Base-by-base conservation (phyloP, 2,113 vertebrate species). In the Toxostoma redivivum region DNA sequence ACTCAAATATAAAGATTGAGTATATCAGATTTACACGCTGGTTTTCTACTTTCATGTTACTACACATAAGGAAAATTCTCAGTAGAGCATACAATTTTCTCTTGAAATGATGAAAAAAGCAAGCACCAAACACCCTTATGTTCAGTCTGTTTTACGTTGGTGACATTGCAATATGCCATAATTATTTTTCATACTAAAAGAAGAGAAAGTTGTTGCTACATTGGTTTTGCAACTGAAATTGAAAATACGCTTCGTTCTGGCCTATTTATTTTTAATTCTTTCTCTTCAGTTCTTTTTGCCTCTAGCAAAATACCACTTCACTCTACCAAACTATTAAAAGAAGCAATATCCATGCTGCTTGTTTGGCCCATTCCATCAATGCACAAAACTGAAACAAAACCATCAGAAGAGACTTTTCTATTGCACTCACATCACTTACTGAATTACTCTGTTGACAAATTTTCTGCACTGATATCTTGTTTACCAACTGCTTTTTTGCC, bases 221-320 rank as follows among this genome's bases (percentile, higher is more conserved):
- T 54, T 92, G 76, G 71, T 88, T 96, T 87, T 93, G 64, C 88
- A 86, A n/a, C 72, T 90, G 93, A 94, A 96, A 95, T 94, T 94
- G 95, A 96, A 96, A 96, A 95, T 96, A 80, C 47, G 58, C 81
- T 96, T 96, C 74, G 92, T 96, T 97, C 93, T 94, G 93, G 93
- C 85, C 85, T 96, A 96, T 96, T 97, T 96, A 90, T 93, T 97
- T 97, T 96, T 97, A 96, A 97, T 96, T 97, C 87, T 96, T 88
- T 94, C 62, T 95, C 30, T 81, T 91, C 60, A 19, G 67, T 92
- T 96, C 67, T 91, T 88, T 87, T 88, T 81, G 85, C 93, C 87
- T 96, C 62, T 58, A 93, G 94, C 90, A 90, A 92, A 94, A 81
- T 70, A 73, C 64, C 27, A 62, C 64, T 86, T 95, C 24, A 77